Conservation (phyloP, 2,888 invertebrate genomes). For the Rhagonycha fulva region DNA sequence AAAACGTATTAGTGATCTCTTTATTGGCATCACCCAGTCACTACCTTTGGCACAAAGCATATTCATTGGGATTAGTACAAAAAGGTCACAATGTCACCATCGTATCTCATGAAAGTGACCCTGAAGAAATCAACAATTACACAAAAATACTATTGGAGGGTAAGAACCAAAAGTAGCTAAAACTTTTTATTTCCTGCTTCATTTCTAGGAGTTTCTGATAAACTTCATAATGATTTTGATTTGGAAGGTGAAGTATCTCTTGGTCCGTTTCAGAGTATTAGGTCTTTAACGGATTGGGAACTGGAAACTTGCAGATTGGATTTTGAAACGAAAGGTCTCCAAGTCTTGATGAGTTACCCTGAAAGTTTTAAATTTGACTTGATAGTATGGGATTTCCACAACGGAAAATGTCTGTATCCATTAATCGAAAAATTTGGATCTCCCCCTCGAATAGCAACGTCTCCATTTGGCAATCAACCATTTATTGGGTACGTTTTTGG, state of each 20-base stretch:
- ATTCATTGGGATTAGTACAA: slow-evolving; percentile 8
- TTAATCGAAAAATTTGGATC: slow-evolving; percentile 33
- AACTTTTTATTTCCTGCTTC: background rate
- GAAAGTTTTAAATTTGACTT: slow-evolving; percentile 33
- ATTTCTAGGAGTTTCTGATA: background rate
- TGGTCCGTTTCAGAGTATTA: background rate
- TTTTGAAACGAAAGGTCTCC: slow-evolving; percentile 18
- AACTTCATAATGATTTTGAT: background rate
- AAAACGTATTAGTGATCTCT: slow-evolving; percentile 23
- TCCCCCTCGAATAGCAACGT: slow-evolving; percentile 29
- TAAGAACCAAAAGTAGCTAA: background rate
- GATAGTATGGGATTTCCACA: slow-evolving; percentile 32
- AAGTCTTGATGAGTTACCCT: slow-evolving; percentile 31
- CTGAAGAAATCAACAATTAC: slow-evolving; percentile 9
- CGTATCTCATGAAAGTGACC: slow-evolving; percentile 13
- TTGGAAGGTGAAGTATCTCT: background rate
- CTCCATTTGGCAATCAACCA: slow-evolving; percentile 1
- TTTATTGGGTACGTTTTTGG: slow-evolving; percentile 28
- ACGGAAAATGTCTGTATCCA: slow-evolving; percentile 34
- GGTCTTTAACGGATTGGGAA: background rate
- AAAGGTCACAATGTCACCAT: slow-evolving; percentile 26
- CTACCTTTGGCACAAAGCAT: slow-evolving; percentile 20
- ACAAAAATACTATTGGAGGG: slow-evolving; percentile 26
- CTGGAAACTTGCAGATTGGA: slow-evolving; percentile 20
- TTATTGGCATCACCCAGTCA: slow-evolving; percentile 23